A percentile compares a stretch with the other conserved stretches of the same genome.
These are phyloP conservation scores for Pogona vitticeps DNA, from an alignment of 2,113 vertebrate species.

Conservation along the genomic window DNA sequence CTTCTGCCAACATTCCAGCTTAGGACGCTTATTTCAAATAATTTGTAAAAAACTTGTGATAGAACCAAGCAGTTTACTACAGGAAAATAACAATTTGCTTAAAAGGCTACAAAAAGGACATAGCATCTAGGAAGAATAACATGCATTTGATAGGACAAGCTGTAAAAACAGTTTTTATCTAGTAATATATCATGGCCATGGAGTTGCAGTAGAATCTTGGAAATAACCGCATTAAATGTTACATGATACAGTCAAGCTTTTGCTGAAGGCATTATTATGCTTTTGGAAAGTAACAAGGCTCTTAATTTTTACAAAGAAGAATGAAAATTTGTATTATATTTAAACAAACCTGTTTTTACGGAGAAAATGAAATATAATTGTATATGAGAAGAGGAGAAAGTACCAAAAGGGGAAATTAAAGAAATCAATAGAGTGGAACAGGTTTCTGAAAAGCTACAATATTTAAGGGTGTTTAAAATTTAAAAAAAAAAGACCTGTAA, in stretches of 20 bases:
- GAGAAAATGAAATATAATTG: not conserved
- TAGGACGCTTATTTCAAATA: not conserved
- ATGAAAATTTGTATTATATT: not conserved
- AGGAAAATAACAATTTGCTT: too few relatives aligned
- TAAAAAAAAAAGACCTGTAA: too few relatives aligned
- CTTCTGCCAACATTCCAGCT: not conserved
- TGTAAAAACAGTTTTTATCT: not conserved
- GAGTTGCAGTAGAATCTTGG: not conserved
- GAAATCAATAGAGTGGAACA: too few relatives aligned
- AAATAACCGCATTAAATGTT: not conserved
- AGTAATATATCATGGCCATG: not conserved
- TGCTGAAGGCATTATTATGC: not conserved
- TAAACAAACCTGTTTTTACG: not conserved
- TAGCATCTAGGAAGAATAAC: too few relatives aligned
- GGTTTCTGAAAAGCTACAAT: too few relatives aligned
- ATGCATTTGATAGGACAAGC: too few relatives aligned
- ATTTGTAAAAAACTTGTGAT: too few relatives aligned
- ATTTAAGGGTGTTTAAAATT: too few relatives aligned
- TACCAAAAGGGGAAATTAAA: too few relatives aligned
- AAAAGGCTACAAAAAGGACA: too few relatives aligned
- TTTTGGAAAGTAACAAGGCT: not conserved
- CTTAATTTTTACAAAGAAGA: not conserved
- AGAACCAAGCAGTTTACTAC: too few relatives aligned
- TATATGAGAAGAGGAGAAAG: too few relatives aligned
- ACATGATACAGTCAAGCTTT: not conserved